These are phyloP conservation scores for Epicauta chinensis DNA, from an alignment of 1,140 invertebrate species.

Conservation along the genomic window DNA sequence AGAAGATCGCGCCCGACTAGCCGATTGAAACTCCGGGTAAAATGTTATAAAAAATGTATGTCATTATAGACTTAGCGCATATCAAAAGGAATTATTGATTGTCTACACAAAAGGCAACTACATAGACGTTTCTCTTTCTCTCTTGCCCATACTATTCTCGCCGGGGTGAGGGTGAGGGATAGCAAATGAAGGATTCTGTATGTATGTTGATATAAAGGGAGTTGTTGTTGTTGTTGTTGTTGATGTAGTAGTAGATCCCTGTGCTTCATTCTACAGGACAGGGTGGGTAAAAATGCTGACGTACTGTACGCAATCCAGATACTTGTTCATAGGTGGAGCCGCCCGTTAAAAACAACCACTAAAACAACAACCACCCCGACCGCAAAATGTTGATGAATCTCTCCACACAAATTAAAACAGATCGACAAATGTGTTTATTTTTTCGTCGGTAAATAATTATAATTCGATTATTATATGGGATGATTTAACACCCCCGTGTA, in stretches of 20 bases:
- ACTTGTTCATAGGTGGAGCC: constrained; percentile 15
- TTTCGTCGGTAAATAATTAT: too few species aligned
- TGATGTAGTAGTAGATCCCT: constrained; percentile 13
- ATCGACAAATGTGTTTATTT: too few species aligned
- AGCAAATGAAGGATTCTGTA: constrained; percentile 11
- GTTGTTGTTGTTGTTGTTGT: too few species aligned
- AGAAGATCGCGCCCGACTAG: constrained; percentile 11
- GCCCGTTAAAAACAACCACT: too few species aligned
- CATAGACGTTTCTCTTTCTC: not conserved
- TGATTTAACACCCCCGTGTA: too few species aligned
- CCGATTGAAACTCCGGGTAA: constrained; percentile 14
- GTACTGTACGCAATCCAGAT: constrained; percentile 7
- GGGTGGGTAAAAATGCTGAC: constrained; percentile 11
- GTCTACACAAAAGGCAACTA: constrained; percentile 13
- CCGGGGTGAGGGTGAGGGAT: not conserved
- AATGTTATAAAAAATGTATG: constrained; percentile 33
- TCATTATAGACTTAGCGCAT: constrained; percentile 25
- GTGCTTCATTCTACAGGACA: not conserved
- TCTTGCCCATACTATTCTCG: too few species aligned
- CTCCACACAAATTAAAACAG: too few species aligned
- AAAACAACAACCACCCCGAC: too few species aligned
- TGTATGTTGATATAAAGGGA: not conserved
- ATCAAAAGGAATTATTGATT: constrained; percentile 39
- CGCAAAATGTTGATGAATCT: too few species aligned
- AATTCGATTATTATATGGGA: too few species aligned